Evolutionary conservation across 2,888 invertebrate genomes (phyloP), one percentile per base, ranked within the genome.

Genomic region (Scaptomyza polygonia): DNA sequence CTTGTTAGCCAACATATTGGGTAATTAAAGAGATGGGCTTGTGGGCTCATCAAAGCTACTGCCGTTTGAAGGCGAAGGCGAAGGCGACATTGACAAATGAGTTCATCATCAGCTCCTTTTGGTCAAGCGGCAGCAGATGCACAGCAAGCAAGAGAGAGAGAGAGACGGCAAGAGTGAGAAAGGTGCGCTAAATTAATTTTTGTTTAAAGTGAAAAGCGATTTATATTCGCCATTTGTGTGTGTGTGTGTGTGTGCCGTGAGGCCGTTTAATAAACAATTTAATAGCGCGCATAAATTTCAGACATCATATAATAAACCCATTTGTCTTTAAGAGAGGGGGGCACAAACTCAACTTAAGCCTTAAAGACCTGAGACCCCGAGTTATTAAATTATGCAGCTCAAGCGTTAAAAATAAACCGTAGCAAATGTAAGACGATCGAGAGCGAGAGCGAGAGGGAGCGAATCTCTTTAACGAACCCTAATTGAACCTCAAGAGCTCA

Each of bases 371-470:
- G 55, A 63, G 45, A 29, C 36, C 39, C 61, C 57, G 57, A 67
- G 81, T 82, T 82, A 82, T 82, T 84, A 84, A 82, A 82, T 84
- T 82, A 82, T 82, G 79, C 65, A 74, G 72, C 75, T 82, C 67
- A 84, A 84, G 82, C 83, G 85, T 85, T 85, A 85, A 83, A 83
- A 85, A 85, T 80, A 71, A 83, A 85, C 86, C 84, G 81, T 81
- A 85, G 75, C 84, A 79, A 84, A 84, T 81, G 66, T 78, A 71
- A 77, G 75, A 79, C 70, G 72, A 73, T 42, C 27, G 21, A 30
- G 14, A 53, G 43, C 9, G 49, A 51, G 48, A 45, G 36, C 4
- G 53, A 16, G 29, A 54, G 67, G 32, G 65, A 57, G 59, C 18
- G 42, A 51, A 34, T 45, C 55, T 40, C 52, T 83, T 73, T 84